phyloP scores from a whole-genome alignment of 2,888 invertebrate species.

The Phortica magna region DNA sequence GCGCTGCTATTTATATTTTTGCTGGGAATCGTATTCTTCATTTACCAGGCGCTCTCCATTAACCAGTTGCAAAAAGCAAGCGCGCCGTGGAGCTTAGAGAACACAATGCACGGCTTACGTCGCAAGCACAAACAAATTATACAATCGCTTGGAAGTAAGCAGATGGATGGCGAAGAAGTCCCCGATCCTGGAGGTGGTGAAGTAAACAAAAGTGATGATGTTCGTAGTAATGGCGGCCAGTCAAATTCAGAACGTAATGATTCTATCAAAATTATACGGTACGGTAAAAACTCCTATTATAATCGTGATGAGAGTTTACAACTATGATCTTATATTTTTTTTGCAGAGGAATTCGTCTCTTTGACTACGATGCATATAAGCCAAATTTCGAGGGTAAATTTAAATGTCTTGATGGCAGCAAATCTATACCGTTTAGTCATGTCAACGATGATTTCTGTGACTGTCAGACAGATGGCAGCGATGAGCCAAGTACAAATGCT shows the following conservation, averaged over 20 bases:
- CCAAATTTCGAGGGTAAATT: constrained; percentile 78
- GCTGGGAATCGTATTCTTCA: constrained; percentile 75
- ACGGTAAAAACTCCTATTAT: background rate
- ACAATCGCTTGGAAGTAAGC: constrained; percentile 61
- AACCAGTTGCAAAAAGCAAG: constrained; percentile 76
- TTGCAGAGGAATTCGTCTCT: constrained; percentile 76
- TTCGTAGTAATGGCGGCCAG: constrained; percentile 22
- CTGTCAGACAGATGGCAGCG: constrained; percentile 86
- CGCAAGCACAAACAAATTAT: constrained; percentile 63
- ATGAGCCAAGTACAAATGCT: constrained; percentile 92
- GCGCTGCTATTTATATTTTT: constrained; percentile 76
- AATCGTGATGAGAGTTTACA: background rate
- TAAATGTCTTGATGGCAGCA: constrained; percentile 77
- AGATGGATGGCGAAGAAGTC: constrained; percentile 54
- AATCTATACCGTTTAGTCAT: constrained; percentile 79
- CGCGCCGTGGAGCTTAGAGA: constrained; percentile 71
- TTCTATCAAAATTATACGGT: constrained; percentile 74
- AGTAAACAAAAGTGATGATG: constrained; percentile 1
- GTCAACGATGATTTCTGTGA: constrained; percentile 94
- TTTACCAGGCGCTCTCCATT: constrained; percentile 77
- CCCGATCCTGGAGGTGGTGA: constrained; percentile 25
- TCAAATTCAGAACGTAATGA: constrained; percentile 49
- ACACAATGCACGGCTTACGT: constrained; percentile 57
- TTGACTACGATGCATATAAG: constrained; percentile 77
- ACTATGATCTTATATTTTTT: constrained; percentile 14